Evolutionary conservation across 2,888 invertebrate species (phyloP).

Genomic region (Heteropelma amictum): DNA sequence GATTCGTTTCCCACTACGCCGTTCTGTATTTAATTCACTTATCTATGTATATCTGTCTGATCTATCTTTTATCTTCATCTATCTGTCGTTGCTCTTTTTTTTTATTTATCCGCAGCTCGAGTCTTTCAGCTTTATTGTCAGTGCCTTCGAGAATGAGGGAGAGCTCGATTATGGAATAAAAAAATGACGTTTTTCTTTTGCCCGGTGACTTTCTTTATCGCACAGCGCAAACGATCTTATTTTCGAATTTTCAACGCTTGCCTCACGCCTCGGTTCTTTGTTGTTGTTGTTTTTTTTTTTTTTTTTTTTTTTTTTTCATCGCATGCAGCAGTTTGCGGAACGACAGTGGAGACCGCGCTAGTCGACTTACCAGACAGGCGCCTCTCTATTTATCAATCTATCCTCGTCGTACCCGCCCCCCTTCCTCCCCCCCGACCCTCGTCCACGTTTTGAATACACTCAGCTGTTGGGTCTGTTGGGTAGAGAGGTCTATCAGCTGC

Average conservation of each 20-base stretch:
- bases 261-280: neutral
- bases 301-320: neutral
- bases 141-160: too few relatives aligned
- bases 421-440: conserved; percentile 22
- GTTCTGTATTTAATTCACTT: neutral
- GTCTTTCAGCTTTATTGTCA: too few relatives aligned
- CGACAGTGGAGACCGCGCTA: conserved; percentile 31
- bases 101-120: too few relatives aligned
- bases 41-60: neutral
- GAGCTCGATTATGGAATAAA: too few relatives aligned
- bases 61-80: neutral
- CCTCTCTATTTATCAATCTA: conserved; percentile 37
- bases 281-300: neutral
- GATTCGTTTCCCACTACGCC: too few relatives aligned
- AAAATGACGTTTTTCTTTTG: too few relatives aligned
- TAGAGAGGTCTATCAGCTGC: conserved; percentile 71
- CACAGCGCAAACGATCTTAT: too few relatives aligned
- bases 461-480: conserved; percentile 75
- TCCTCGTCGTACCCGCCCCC: too few relatives aligned
- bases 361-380: conserved; percentile 46
- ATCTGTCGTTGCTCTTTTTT: neutral
- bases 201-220: too few relatives aligned
- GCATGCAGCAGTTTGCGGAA: neutral
- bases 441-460: conserved; percentile 70
- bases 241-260: too few relatives aligned